Conservation (phyloP, 2,113 vertebrate species). For the Nyctibius bracteatus region DNA sequence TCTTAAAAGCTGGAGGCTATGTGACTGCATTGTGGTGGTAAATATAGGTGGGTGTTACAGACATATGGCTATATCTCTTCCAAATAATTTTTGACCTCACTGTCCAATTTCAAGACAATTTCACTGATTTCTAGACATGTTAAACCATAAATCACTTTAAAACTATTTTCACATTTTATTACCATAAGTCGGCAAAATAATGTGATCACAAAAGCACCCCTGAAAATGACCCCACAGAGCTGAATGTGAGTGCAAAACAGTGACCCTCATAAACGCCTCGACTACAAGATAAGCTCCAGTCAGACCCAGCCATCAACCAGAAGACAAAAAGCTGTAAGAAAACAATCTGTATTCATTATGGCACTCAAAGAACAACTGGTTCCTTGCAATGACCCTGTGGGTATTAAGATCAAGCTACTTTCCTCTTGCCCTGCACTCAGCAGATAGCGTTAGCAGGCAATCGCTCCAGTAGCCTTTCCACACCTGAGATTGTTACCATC, state of each 20-base stretch:
- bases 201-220: not conserved
- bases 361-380: not conserved
- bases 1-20: not conserved
- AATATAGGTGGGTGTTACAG: not conserved
- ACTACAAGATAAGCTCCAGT: not conserved
- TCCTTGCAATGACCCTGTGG: not conserved
- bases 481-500: not conserved
- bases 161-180: not conserved
- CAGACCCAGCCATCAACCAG: not conserved
- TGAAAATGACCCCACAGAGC: not conserved
- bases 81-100: not conserved
- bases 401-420: not conserved
- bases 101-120: not conserved
- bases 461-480: not conserved
- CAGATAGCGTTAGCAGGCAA: not conserved
- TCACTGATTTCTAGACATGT: not conserved
- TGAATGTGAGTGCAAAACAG: not conserved
- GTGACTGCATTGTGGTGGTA: not conserved
- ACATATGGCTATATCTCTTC: not conserved
- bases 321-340: not conserved
- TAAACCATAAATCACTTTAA: not conserved
- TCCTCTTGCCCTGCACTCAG: not conserved
- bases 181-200: not conserved
- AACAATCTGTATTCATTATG: not conserved
- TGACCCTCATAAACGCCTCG: not conserved